Conservation (phyloP, 2,797 vertebrate genomes). For the Gymnoscopelus microlampas region DNA sequence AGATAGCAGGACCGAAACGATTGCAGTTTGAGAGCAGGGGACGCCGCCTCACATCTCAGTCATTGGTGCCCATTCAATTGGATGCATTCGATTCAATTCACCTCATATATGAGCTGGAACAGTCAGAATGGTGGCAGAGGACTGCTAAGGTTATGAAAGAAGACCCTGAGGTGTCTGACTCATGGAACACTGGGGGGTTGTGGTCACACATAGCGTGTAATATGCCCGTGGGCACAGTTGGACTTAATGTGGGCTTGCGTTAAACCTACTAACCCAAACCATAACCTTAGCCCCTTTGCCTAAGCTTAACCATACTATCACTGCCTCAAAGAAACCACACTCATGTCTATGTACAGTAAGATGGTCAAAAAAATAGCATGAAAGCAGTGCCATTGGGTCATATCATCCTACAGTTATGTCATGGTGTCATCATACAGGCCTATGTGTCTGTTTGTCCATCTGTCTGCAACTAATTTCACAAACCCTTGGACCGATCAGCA, state of each 20-base stretch:
- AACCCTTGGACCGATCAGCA: too few relatives aligned
- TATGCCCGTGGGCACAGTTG: not conserved
- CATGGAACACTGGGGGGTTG: not conserved
- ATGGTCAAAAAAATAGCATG: too few relatives aligned
- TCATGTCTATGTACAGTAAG: too few relatives aligned
- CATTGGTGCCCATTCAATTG: conserved; percentile 61
- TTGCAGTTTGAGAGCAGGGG: conserved; percentile 62
- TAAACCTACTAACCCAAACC: not conserved
- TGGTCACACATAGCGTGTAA: not conserved
- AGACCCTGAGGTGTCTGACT: conserved; percentile 13
- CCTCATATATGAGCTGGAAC: conserved; percentile 42
- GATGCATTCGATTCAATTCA: conserved; percentile 67
- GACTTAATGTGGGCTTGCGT: not conserved
- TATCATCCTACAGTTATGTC: too few relatives aligned
- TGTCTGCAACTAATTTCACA: too few relatives aligned
- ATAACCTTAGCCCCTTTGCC: not conserved
- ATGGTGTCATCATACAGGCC: too few relatives aligned
- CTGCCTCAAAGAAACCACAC: too few relatives aligned
- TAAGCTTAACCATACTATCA: too few relatives aligned
- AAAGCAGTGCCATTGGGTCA: too few relatives aligned
- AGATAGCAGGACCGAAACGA: conserved; percentile 62
- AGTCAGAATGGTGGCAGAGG: conserved; percentile 17
- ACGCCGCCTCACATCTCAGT: conserved; percentile 58
- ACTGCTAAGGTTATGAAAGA: conserved; percentile 32
- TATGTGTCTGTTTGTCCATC: not conserved